Evolutionary conservation across 2,113 vertebrate species (phyloP).

Genomic region (Pyrgilauda ruficollis): DNA sequence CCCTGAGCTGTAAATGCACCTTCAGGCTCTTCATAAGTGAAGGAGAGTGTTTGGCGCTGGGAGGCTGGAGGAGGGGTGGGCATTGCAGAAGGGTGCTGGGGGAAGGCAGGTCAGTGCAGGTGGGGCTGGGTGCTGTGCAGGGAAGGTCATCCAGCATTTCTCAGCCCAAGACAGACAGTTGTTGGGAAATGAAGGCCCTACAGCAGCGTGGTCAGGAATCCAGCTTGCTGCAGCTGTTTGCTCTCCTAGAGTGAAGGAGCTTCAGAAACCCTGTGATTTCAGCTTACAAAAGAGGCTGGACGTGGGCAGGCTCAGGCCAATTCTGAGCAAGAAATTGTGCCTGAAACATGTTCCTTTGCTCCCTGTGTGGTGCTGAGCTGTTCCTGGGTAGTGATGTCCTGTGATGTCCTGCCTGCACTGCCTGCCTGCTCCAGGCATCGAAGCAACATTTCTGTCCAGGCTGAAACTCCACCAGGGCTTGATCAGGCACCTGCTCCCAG

Average conservation of each 20-base stretch:
- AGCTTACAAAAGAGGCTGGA: background rate
- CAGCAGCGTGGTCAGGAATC: background rate
- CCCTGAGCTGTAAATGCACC: background rate
- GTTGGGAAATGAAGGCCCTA: background rate
- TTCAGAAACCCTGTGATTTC: background rate
- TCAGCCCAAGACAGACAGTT: background rate
- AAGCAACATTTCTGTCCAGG: background rate
- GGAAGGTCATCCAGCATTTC: background rate
- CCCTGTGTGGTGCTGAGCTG: background rate
- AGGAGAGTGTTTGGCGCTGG: background rate
- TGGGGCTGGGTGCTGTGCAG: background rate
- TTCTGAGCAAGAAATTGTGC: background rate
- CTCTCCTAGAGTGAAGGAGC: background rate
- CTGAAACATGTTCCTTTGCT: background rate
- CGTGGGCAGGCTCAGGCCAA: background rate
- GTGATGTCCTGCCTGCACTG: background rate
- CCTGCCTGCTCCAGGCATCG: background rate
- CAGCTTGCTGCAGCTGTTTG: constrained; percentile 41
- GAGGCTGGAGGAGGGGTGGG: background rate
- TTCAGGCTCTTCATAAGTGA: background rate
- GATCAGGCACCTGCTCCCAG: background rate
- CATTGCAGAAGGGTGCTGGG: background rate
- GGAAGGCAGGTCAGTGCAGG: background rate
- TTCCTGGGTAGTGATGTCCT: background rate
- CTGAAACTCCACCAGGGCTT: background rate